These are phyloP conservation scores for Rattus rattus DNA, from an alignment of 2,113 vertebrate genomes.

Conservation along the genomic window DNA sequence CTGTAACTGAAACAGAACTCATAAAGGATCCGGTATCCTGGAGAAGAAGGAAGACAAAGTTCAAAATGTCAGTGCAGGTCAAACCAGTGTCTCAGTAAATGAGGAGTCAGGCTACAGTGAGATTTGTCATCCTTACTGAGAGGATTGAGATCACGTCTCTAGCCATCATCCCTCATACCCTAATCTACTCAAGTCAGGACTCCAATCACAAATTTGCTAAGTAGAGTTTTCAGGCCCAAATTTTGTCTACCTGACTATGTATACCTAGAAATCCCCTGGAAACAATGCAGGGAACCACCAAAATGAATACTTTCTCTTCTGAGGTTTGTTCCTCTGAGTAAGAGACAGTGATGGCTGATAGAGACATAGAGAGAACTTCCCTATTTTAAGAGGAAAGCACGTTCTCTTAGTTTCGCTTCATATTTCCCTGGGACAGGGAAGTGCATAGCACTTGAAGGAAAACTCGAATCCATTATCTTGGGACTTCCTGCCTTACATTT, in stretches of 20 bases:
- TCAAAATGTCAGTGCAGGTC: background rate
- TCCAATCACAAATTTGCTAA: background rate
- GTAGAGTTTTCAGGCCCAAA: background rate
- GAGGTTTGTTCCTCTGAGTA: background rate
- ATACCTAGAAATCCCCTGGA: too few relatives aligned
- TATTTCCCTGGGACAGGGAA: background rate
- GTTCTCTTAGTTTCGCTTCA: background rate
- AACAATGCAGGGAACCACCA: rapidly evolving
- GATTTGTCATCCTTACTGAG: background rate
- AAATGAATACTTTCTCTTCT: background rate
- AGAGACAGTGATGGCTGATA: background rate
- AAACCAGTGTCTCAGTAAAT: background rate
- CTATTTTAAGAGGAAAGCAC: background rate
- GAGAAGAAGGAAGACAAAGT: background rate
- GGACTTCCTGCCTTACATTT: background rate
- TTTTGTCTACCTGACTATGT: background rate
- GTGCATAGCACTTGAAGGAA: background rate
- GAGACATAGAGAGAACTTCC: background rate
- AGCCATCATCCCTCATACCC: background rate
- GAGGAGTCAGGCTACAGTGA: background rate
- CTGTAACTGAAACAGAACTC: background rate
- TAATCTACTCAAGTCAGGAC: background rate
- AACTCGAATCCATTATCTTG: background rate
- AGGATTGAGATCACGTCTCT: background rate
- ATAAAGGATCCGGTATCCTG: background rate